These are phyloP conservation scores for Threskiornis aethiopicus DNA, from an alignment of 2,797 vertebrate genomes.

Conservation along the genomic window DNA sequence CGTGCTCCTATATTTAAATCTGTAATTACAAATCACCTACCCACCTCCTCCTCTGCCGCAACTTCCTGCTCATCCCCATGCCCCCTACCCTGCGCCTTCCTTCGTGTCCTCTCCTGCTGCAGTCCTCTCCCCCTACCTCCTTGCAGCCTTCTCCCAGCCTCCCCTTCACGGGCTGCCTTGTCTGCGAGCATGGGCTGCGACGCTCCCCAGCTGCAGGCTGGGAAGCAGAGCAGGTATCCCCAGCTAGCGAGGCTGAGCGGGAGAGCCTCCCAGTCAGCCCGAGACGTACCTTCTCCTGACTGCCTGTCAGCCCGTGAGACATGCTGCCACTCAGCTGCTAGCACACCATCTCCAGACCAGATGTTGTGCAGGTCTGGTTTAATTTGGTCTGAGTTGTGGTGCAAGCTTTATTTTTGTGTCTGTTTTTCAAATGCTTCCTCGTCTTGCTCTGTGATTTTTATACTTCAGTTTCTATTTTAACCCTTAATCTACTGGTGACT, in stretches of 20 bases:
- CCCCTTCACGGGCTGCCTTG: not conserved
- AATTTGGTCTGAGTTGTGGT: not conserved
- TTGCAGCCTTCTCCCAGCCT: not conserved
- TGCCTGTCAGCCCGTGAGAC: not conserved
- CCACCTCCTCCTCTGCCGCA: not conserved
- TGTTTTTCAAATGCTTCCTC: not conserved
- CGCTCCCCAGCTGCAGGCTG: accelerated
- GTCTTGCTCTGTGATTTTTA: not conserved
- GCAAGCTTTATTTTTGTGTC: not conserved
- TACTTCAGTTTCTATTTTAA: not conserved
- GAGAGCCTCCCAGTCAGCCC: not conserved
- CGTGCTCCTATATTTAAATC: not conserved
- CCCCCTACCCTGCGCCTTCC: accelerated
- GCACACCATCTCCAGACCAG: constrained; percentile 20
- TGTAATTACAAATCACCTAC: too few species aligned
- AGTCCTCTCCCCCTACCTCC: not conserved
- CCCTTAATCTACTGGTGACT: not conserved
- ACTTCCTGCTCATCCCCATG: too few species aligned
- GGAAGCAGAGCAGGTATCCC: not conserved
- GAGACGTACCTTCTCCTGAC: not conserved
- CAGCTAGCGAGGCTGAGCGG: not conserved
- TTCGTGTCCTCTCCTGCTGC: not conserved
- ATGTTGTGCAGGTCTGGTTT: not conserved
- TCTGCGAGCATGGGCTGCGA: accelerated
- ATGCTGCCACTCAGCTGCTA: constrained; percentile 18